A percentile compares a stretch with the other conserved stretches of the same genome.
Evolutionary conservation across 2,888 invertebrate species (phyloP).

Genomic region (Plagiodera versicolora): DNA sequence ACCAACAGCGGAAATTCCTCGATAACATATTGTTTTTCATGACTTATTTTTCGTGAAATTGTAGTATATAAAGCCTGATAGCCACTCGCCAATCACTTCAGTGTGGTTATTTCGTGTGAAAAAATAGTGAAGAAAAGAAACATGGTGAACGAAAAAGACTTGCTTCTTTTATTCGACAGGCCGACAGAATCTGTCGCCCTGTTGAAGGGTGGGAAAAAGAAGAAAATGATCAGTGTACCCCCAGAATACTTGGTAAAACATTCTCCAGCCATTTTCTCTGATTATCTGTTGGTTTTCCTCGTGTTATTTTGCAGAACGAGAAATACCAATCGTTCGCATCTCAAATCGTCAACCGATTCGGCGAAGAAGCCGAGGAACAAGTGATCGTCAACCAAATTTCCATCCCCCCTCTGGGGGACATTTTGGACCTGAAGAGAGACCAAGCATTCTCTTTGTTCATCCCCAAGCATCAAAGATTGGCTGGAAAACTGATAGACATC

Average conservation of each 20-base stretch:
- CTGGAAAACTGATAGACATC: conserved; percentile 68
- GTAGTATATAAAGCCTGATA: too few relatives aligned
- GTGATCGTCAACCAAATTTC: conserved; percentile 60
- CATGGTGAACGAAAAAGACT: conserved; percentile 13
- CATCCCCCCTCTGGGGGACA: conserved; percentile 62
- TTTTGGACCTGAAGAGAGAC: conserved; percentile 62
- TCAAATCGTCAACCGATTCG: conserved; percentile 63
- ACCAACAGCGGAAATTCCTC: too few relatives aligned
- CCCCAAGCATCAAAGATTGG: conserved; percentile 70
- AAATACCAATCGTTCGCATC: conserved; percentile 62
- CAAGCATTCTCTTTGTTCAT: conserved; percentile 78
- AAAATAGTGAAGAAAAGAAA: background rate
- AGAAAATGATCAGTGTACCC: conserved; percentile 54
- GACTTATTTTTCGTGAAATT: background rate
- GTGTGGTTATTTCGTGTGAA: too few relatives aligned
- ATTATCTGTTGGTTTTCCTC: too few relatives aligned
- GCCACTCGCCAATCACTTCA: too few relatives aligned
- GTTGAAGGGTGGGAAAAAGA: conserved; percentile 57
- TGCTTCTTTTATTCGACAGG: conserved; percentile 69
- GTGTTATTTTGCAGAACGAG: conserved; percentile 55
- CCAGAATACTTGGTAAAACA: conserved; percentile 63
- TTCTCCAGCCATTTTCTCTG: background rate
- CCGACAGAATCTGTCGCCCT: conserved; percentile 77
- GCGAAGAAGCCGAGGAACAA: conserved; percentile 57
- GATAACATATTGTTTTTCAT: background rate